Evolutionary conservation across 2,797 vertebrate genomes (phyloP), one percentile per base, ranked within the genome.

Genomic region (Australoheros facetus): DNA sequence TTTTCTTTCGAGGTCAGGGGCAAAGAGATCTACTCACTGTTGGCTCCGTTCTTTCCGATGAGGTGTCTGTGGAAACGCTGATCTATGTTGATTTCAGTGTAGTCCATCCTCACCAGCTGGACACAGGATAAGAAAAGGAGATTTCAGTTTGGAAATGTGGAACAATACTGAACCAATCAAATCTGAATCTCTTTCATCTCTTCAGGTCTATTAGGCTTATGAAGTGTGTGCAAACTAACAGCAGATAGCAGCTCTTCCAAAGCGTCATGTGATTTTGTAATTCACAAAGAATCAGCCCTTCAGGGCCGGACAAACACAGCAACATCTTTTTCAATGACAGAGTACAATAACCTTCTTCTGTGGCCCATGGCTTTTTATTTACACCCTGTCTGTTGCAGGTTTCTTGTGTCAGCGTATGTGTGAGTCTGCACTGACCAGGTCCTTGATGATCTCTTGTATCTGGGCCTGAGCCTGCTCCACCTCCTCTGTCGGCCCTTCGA

Each of bases 61-160:
- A 97, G 94, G 85, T 96, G 96, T 73, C 95, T 94, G 80, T 97
- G 95, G 90, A 97, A 96, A 51, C 96, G 95, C 84, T 94, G 96
- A 64, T 96, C 95, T 37, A 96, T 94, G 79, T 92, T 95, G 80
- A 97, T 93, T 77, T 97, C 96, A 0, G 95, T 94, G 92, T 95
- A 96, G 91, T 97, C 95, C 96, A 97, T 97, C 88, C 94, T 94
- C 55, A 93, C 93, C 84, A 96, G 93, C 96, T 97, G 82, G 23
- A 84, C 37, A 80, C 71, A 77, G 3, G 75, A 19, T 10, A 19
- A 17, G 39, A 56, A 28, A 62, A 37, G n/a, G 30, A 21, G 16
- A 51, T 62, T 4, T 55, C n/a, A 26, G 21, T 73, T 34, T 30
- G 32, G 13, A 12, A 39, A 58, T 69, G 64, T 69, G 64, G 30